phyloP scores from a whole-genome alignment of 2,888 invertebrate species.

The Priocnemis perturbator region DNA sequence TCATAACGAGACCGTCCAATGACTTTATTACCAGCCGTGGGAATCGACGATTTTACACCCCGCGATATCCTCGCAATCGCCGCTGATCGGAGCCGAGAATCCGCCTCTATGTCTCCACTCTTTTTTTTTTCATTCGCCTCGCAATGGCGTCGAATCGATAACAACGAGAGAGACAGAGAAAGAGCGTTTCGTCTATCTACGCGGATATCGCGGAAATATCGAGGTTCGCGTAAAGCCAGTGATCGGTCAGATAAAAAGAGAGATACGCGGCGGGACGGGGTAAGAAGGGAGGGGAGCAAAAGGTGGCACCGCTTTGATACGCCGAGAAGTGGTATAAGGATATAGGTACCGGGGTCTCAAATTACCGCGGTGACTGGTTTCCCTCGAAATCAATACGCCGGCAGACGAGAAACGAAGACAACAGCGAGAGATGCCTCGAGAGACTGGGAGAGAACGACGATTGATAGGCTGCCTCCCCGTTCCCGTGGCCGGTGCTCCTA shows the following conservation, averaged over 20 bases:
- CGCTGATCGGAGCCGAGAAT: too few species aligned
- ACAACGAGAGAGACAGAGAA: too few species aligned
- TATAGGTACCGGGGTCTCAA: conserved; percentile 40
- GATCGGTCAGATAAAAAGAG: background rate
- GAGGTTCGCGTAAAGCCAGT: conserved; percentile 17
- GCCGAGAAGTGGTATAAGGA: conserved; percentile 26
- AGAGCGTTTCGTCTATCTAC: background rate
- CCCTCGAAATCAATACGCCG: conserved; percentile 47
- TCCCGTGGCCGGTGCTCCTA: conserved; percentile 19
- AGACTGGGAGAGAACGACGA: conserved; percentile 23
- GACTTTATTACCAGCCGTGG: too few species aligned
- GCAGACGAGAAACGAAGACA: conserved; percentile 4
- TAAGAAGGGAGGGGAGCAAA: conserved; percentile 4
- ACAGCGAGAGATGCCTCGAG: background rate
- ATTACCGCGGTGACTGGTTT: conserved; percentile 45
- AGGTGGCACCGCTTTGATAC: too few species aligned
- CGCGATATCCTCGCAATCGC: too few species aligned
- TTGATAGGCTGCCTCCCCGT: conserved; percentile 33
- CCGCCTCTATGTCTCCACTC: too few species aligned
- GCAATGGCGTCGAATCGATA: too few species aligned
- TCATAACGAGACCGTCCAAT: too few species aligned
- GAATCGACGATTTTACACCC: too few species aligned
- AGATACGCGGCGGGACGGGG: background rate
- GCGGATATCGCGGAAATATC: conserved; percentile 13
- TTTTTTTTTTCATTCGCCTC: too few species aligned